Evolutionary conservation across 35 echinoderm and acorn worm genomes (phyloP), one percentile per base, ranked within the genome.

Genomic region (Eucidaris tribuloides): DNA sequence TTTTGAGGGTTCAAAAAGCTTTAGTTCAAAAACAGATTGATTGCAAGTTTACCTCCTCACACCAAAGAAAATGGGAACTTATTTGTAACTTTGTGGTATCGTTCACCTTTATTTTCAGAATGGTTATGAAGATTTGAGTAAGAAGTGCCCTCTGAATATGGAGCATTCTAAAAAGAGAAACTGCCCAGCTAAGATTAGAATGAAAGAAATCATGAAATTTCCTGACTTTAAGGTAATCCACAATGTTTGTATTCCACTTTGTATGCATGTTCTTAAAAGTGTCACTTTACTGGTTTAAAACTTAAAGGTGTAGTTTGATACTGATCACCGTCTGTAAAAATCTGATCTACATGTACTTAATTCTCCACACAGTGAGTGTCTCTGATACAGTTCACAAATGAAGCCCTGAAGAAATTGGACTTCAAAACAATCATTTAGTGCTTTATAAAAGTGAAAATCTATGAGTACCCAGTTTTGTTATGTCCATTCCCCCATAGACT

Each of bases 131-230:
- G 15, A 64, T 64, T 0, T 32, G 15, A 31, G 30, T 27, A 7
- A 14, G 37, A 32, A 11, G 13, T 33, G 37, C 17, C 37, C 6
- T 64, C 37, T 64, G 28, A 32, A 34, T 32, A 32, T 60, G 25
- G 68, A 74, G 18, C 38, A 74, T 9, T 2, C 22, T 24, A 74
- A 74, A 40, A 74, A 74, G 37, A 74, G 68, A 44, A 74, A 74
- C 22, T 74, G 68, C 68, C 68, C 68, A 17, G 68, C 68, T 40
- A 74, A 74, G 41, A 74, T 74, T 20, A 33, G 68, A 22, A 74
- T 74, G 68, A 74, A 74, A 44, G 68, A 74, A 74, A 44, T 74
- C 23, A 74, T 74, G 68, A 74, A 74, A 40, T 74, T 74, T 44
- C 68, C 68, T 20, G 68, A 74, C 23, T 74, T 74, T 24, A 31